Evolutionary conservation across 2,113 vertebrate genomes (phyloP), one percentile per base, ranked within the genome.

Genomic region (Clarias macrocephalus): DNA sequence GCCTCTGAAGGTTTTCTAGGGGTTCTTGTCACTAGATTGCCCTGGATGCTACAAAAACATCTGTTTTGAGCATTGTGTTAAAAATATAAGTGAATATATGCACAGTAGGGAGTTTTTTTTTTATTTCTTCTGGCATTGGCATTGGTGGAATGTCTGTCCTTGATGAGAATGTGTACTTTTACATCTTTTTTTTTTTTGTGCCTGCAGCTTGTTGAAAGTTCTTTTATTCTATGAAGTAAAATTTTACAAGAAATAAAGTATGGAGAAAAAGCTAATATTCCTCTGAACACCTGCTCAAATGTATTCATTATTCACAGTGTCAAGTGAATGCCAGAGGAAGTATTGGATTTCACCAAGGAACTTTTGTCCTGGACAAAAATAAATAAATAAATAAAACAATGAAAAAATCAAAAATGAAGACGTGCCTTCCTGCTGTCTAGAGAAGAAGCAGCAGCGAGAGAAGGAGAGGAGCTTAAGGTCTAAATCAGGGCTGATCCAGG

Each of bases 401-500:
- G n/a, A n/a, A n/a, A n/a, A n/a, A 0, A 8, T 21, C 25, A 63
- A 25, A 25, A 52, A 25, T 7, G 13, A 57, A 79, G n/a, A 30
- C n/a, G 21, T 12, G 48, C 15, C 54, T 28, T 25, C 1, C 3
- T 48, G 3, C 54, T 28, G 21, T 81, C 19, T 25, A 65, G 54
- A 57, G 76, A 30, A 18, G 9, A 56, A 28, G 15, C 48, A 28
- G 54, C 76, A 56, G 52, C 11, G 75, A 77, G 37, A 25, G 57
- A 37, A 37, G 33, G 16, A 25, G 62, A 77, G 54, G 76, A 80
- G 76, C 76, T 80, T 57, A 80, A 80, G 76, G 76, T 80, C 54
- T 80, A 80, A 59, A 80, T 80, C 54, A n/a, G 57, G 76, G 54
- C 54, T 57, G 76, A 80, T 80, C 75, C 54, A 19, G 76, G 54